Evolutionary conservation across 1,140 invertebrate genomes (phyloP).

Genomic region (Lepidurus apus): DNA sequence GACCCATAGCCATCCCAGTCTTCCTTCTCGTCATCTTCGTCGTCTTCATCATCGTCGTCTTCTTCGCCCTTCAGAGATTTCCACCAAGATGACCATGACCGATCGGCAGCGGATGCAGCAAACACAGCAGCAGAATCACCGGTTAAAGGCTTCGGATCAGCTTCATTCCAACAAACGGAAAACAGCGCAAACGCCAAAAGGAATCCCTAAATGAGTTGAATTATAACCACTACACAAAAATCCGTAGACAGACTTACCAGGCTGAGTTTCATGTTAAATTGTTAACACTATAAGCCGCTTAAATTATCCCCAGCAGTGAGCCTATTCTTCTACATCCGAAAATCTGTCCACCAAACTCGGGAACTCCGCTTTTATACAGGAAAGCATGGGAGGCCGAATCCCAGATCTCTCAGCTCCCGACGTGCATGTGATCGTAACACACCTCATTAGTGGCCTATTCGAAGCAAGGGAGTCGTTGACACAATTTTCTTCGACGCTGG

Average conservation of each 20-base stretch:
- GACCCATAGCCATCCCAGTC: background rate
- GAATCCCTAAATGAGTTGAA: background rate
- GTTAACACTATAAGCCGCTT: too few relatives aligned
- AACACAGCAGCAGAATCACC: background rate
- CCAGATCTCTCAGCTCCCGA: background rate
- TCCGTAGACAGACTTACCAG: background rate
- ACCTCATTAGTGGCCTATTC: background rate
- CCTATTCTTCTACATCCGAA: background rate
- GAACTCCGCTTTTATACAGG: background rate
- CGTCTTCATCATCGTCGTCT: background rate
- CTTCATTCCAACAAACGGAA: slow-evolving; percentile 5
- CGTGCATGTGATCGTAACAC: background rate
- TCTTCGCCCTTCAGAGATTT: background rate
- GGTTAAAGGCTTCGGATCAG: background rate
- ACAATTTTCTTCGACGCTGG: background rate
- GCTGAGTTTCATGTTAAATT: background rate
- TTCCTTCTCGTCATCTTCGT: background rate
- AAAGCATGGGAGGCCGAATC: background rate
- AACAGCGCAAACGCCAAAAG: background rate
- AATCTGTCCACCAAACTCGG: background rate
- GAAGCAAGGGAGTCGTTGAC: background rate
- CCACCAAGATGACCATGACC: background rate
- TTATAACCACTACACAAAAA: background rate
- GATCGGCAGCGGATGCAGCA: background rate
- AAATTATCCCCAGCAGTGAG: too few relatives aligned